Percentiles rank a stretch among this genome's conserved stretches.
Conservation (phyloP, 2,888 invertebrate species). For the Euplexia lucipara region DNA sequence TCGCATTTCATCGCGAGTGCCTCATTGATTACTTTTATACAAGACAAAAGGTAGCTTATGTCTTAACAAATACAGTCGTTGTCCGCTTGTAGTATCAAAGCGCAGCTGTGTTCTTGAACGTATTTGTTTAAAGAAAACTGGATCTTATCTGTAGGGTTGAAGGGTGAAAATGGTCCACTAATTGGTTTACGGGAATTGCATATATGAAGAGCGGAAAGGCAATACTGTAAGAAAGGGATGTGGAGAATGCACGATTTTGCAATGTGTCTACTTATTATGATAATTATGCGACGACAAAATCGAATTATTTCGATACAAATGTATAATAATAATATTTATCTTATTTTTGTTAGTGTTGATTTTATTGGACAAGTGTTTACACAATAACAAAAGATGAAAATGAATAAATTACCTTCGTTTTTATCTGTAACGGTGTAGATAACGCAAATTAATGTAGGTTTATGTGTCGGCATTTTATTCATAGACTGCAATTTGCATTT, state of each 20-base stretch:
- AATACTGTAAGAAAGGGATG: slow-evolving; percentile 74
- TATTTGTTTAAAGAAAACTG: slow-evolving; percentile 76
- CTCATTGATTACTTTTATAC: slow-evolving; percentile 79
- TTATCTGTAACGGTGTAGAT: slow-evolving; percentile 42
- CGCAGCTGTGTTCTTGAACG: slow-evolving; percentile 82
- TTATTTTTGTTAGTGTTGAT: slow-evolving; percentile 44
- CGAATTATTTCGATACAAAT: slow-evolving; percentile 76
- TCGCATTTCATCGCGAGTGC: slow-evolving; percentile 88
- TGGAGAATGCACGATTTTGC: slow-evolving; percentile 80
- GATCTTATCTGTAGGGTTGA: slow-evolving; percentile 77
- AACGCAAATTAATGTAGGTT: slow-evolving; percentile 53
- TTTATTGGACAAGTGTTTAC: slow-evolving; percentile 36
- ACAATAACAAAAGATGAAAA: slow-evolving; percentile 27
- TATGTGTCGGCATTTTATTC: slow-evolving; percentile 49
- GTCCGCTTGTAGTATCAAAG: slow-evolving; percentile 62
- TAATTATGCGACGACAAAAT: slow-evolving; percentile 84
- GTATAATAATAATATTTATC: slow-evolving; percentile 48
- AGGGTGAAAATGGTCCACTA: slow-evolving; percentile 80
- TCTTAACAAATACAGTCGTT: slow-evolving; percentile 64
- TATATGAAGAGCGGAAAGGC: slow-evolving; percentile 78
- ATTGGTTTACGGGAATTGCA: slow-evolving; percentile 84
- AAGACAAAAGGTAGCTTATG: slow-evolving; percentile 70
- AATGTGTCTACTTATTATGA: slow-evolving; percentile 84
- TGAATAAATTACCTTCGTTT: slow-evolving; percentile 36
- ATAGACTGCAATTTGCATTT: slow-evolving; percentile 59